These are phyloP conservation scores for Heliothis subflexa DNA, from an alignment of 1,140 invertebrate genomes.

Conservation along the genomic window DNA sequence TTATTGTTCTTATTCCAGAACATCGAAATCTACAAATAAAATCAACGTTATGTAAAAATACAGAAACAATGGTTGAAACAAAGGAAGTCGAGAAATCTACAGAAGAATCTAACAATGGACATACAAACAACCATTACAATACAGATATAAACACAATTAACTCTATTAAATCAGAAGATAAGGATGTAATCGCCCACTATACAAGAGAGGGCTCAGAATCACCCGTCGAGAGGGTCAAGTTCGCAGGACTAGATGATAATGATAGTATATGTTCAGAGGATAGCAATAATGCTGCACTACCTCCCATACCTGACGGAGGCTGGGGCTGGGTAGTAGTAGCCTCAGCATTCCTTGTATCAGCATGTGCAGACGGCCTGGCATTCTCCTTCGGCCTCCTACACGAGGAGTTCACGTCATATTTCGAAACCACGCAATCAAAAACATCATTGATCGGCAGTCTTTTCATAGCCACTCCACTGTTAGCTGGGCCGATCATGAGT, in stretches of 20 bases:
- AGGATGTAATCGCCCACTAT: constrained; percentile 64
- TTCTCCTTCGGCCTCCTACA: constrained; percentile 96
- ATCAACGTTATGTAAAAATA: constrained; percentile 37
- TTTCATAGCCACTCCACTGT: constrained; percentile 94
- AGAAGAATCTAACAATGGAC: constrained; percentile 51
- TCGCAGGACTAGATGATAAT: constrained; percentile 68
- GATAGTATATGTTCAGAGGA: constrained; percentile 74
- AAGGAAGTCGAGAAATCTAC: constrained; percentile 20
- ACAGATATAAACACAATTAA: constrained; percentile 70
- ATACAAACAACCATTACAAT: constrained; percentile 19
- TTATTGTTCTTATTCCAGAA: constrained; percentile 26
- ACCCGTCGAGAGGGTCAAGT: constrained; percentile 73
- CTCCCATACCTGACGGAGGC: constrained; percentile 78
- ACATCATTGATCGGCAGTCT: constrained; percentile 95
- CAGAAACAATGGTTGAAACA: constrained; percentile 58
- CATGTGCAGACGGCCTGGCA: constrained; percentile 96
- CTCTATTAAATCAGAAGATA: constrained; percentile 62
- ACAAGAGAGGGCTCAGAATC: constrained; percentile 62
- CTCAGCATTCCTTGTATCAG: constrained; percentile 92
- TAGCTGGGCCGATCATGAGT: constrained; percentile 94
- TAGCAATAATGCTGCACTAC: constrained; percentile 60
- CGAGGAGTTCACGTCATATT: constrained; percentile 93
- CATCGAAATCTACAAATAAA: neutral
- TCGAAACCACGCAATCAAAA: constrained; percentile 91
- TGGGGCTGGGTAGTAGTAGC: constrained; percentile 95